These are phyloP conservation scores for Mico argentatus DNA, from an alignment of 2,797 vertebrate species.

Conservation along the genomic window DNA sequence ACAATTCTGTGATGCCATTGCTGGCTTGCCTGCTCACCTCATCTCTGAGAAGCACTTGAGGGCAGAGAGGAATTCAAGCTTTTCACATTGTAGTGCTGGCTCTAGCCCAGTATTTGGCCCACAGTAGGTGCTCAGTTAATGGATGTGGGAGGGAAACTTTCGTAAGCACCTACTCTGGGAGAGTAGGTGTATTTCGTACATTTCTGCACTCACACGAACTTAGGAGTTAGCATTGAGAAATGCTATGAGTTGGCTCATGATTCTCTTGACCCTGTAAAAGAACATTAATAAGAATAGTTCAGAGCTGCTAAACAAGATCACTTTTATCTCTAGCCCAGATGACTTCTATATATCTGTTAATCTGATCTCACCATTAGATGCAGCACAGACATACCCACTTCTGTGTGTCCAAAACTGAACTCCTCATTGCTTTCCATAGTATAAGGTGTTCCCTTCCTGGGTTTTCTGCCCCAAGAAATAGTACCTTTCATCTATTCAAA, in stretches of 20 bases:
- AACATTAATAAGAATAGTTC: neutral
- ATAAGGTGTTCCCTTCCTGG: neutral
- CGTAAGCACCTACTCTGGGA: neutral
- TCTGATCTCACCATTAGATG: neutral
- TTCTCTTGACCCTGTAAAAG: neutral
- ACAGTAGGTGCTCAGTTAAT: neutral
- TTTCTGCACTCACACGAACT: neutral
- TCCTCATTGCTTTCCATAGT: neutral
- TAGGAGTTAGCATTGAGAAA: neutral
- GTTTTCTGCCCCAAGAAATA: neutral
- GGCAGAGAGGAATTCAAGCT: neutral
- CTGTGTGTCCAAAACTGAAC: neutral
- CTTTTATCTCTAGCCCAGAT: neutral
- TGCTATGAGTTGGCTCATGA: neutral
- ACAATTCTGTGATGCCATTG: neutral
- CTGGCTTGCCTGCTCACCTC: accelerated
- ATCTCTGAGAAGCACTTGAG: neutral
- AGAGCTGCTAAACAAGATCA: neutral
- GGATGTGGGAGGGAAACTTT: neutral
- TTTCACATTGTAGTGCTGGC: neutral
- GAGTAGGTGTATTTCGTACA: too few species aligned
- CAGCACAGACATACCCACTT: neutral
- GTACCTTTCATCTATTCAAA: neutral
- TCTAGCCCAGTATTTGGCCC: neutral
- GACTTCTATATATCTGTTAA: neutral